Base-by-base conservation (phyloP, 1,140 invertebrate species). In the Drosophila mayri region DNA sequence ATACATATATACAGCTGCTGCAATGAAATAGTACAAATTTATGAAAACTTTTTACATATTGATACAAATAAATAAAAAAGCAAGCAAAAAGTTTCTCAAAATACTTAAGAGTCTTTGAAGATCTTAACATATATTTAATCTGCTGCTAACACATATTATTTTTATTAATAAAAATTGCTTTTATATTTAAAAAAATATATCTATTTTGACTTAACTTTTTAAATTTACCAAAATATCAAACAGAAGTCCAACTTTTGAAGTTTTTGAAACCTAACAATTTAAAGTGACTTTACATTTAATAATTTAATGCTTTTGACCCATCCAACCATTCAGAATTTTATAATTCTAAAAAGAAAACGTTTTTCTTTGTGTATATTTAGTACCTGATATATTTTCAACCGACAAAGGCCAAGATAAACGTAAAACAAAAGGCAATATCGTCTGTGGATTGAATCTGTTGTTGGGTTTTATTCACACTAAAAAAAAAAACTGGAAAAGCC, bases 341-440 rank as follows among this genome's bases (percentile, higher is more conserved):
- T 16, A 16, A 20, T 10, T 4, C 10, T 11, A 10, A 10, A 16
- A 12, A 41, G 7, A 46, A 28, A 16, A 16, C 16, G 3, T 4
- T 20, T 30, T 52, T 37, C 18, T 54, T 2, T 14, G n/a, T 28
- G 9, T 25, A 6, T 28, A 22, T 49, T 11, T 12, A 11, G 11
- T 35, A 41, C 35, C 30, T 73, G 11, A 18, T 41, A 41, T 37
- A 55, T 81, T 81, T 81, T 81, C 70, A 64, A 64, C 64, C 76
- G 78, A 81, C 78, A 81, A 76, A 81, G 59, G 78, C 59, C 46
- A 46, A 63, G 20, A 20, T 52, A 73, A 80, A 67, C 44, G 41
- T 43, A 54, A 64, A 79, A 81, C 79, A 81, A 81, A 80, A 72
- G 72, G 47, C 72, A 63, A 60, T 63, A 30, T 75, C 44, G 57